A percentile compares a stretch with the other conserved stretches of the same genome.
Evolutionary conservation across 2,113 vertebrate genomes (phyloP).

Genomic region (Rhinolophus ferrumequinum): DNA sequence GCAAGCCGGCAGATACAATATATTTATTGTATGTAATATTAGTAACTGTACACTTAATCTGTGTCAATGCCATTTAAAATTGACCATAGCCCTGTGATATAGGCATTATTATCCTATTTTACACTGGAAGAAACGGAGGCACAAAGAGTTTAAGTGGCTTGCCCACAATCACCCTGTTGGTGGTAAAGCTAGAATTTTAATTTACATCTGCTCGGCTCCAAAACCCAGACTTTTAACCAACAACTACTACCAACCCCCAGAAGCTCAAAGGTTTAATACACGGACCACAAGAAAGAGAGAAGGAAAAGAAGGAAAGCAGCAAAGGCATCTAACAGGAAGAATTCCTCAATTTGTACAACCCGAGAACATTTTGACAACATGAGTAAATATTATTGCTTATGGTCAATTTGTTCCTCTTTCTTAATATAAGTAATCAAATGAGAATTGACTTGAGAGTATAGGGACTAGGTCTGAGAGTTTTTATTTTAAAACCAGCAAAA

Average conservation of each 20-base stretch:
- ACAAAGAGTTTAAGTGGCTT: not conserved
- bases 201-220: not conserved
- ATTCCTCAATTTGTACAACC: not conserved
- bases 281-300: not conserved
- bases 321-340: not conserved
- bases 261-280: not conserved
- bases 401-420: not conserved
- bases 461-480: not conserved
- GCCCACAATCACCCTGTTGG: not conserved
- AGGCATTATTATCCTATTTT: not conserved
- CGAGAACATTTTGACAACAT: not conserved
- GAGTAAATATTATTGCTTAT: not conserved
- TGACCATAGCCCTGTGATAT: not conserved
- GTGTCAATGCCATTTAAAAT: not conserved
- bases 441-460: not conserved
- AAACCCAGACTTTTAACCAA: not conserved
- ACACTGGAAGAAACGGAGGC: not conserved
- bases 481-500: slow-evolving; percentile 24
- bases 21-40: not conserved
- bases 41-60: not conserved
- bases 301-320: not conserved
- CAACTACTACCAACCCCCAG: not conserved
- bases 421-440: not conserved
- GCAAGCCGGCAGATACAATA: not conserved
- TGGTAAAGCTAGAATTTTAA: not conserved